Evolutionary conservation across 2,113 vertebrate genomes (phyloP), one percentile per base, ranked within the genome.

Genomic region (Delphinus delphis): DNA sequence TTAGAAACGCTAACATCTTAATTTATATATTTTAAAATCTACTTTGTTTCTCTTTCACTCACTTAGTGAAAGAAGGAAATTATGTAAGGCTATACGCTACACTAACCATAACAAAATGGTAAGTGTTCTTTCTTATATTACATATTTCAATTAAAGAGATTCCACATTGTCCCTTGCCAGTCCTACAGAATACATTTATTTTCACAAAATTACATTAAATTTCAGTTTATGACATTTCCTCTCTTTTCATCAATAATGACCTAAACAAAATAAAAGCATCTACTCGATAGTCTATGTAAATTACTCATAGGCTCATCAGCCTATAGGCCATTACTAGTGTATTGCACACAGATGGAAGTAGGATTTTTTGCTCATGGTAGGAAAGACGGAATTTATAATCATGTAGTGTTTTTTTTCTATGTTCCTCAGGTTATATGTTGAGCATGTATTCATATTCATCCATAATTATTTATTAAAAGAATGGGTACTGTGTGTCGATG

Each of bases 11-110:
- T 86, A 41, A 18, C 26, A 53, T 28, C 65, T n/a, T 71, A 38
- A 67, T 38, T 67, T 25, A 18, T 2, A 28, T 31, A 33, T 15
- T 81, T 83, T 67, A 36, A 50, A 79, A 90, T 68, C 6, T 58
- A 67, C 6, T 44, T 68, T 88, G 68, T 67, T 76, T 23, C 62
- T 44, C n/a, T 55, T 88, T 95, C 17, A 70, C 18, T 77, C 31
- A 86, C 31, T 20, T 38, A 88, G 26, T 77, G 62, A 95, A 67
- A 47, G 80, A 92, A 89, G 13, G 55, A 95, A 36, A 84, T 31
- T 9, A 67, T 8, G 13, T 53, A 73, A 81, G 3, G 23, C 4
- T 25, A 13, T 9, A 3, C 0, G 15, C 2, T 25, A 28, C 11
- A 8, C 1, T 36, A 79, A 50, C 1, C 3, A 5, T 47, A 68